Evolutionary conservation across 2,797 vertebrate genomes (phyloP), one percentile per base, ranked within the genome.

Genomic region (Galaxias olidus): DNA sequence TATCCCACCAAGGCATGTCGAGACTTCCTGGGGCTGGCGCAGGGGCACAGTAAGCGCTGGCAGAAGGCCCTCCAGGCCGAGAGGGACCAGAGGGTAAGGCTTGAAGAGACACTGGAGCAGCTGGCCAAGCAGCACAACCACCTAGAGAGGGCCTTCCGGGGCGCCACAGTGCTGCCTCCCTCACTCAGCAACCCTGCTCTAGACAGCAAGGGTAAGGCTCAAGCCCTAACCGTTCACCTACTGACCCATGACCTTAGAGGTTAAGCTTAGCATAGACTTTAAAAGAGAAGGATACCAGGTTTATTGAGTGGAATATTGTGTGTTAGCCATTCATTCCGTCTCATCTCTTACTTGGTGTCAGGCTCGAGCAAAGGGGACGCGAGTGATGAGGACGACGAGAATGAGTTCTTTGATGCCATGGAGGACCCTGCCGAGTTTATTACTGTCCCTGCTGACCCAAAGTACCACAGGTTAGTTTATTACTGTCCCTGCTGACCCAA

Each of bases 101-200:
- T 98, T 87, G 97, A 98, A 69, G 96, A 98, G 87, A 98, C 96
- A 0, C 75, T 98, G 69, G 96, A 98, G 82, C 97, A 98, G 85
- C 76, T 98, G 71, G 97, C 97, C 0, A 98, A 98, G 84, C 97
- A 98, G 78, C 97, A 98, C 85, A 98, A 98, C 83, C 95, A 98
- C 79, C 86, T 98, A 79, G 97, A 98, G 75, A 89, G 96, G 73
- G 97, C 94, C 42, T 98, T 98, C 84, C 94, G 96, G 0, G 97
- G 97, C 0, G 96, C 94, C 13, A 97, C 96, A 0, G 96, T 97
- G 59, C 91, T 98, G 51, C 92, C 95, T 0, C 69, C 94, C 1
- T 86, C 90, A 10, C 79, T 85, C 0, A 72, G 93, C 0, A 94
- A 94, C 81, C 76, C 86, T 0, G 55, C 82, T 0, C 85, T 91